phyloP scores from a whole-genome alignment of 2,113 vertebrate species.

The Notothenia rossii region DNA sequence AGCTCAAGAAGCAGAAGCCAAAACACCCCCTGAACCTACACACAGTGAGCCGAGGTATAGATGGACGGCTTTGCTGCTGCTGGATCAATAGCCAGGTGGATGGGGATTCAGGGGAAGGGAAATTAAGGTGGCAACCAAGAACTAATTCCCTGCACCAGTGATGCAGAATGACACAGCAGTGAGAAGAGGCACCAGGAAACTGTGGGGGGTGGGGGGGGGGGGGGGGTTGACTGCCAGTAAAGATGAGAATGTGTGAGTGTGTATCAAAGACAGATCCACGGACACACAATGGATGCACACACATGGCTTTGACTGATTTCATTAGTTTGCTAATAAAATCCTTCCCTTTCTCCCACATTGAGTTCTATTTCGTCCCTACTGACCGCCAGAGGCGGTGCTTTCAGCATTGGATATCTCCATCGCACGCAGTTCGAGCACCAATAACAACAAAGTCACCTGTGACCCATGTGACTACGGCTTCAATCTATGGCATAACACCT shows the following conservation, averaged over 20 bases:
- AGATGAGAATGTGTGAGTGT: conserved; percentile 23
- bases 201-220: conserved; percentile 10
- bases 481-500: too few relatives aligned
- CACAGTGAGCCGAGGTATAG: conserved; percentile 35
- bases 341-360: conserved; percentile 23
- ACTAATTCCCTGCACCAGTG: conserved; percentile 67
- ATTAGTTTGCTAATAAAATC: conserved; percentile 68
- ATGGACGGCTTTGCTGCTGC: conserved; percentile 34
- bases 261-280: conserved; percentile 24
- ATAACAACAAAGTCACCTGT: too few relatives aligned
- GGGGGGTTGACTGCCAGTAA: conserved; percentile 33
- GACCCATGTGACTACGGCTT: too few relatives aligned
- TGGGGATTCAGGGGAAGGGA: conserved; percentile 41
- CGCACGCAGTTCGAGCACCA: too few relatives aligned
- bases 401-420: too few relatives aligned
- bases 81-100: conserved; percentile 55
- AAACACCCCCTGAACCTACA: conserved; percentile 34
- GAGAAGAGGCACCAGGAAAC: conserved; percentile 40
- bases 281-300: conserved; percentile 9
- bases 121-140: conserved; percentile 55
- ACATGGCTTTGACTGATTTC: conserved; percentile 51
- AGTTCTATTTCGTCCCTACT: neutral
- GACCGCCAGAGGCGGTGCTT: too few relatives aligned
- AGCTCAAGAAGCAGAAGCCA: conserved; percentile 8
- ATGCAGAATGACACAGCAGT: conserved; percentile 56